Evolutionary conservation across 1,140 invertebrate species (phyloP), one percentile per base, ranked within the genome.

Genomic region (Argopecten irradians): DNA sequence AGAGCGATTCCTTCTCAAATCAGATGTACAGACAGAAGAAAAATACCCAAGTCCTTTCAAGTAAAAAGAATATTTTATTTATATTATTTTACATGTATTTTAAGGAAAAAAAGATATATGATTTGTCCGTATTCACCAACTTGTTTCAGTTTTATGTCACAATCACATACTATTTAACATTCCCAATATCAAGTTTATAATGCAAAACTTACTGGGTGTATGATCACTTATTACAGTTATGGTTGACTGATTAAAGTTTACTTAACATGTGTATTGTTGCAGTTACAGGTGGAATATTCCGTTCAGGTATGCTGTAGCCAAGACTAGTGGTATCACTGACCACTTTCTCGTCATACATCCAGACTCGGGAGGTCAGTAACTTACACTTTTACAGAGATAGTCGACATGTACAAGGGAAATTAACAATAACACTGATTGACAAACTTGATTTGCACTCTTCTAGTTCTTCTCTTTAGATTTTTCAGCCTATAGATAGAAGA

Each of bases 251-350:
- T n/a, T n/a, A n/a, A n/a, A 39, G 36, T 39, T 39, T 8, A 39
- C 36, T 39, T 39, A 39, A 39, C 36, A 39, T 28, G 22, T 41
- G 16, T 88, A 33, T 82, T 82, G 22, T 71, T 85, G 92, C 89
- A 93, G 94, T n/a, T 95, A 95, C 93, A 97, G 96, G 91, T 98
- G 97, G 97, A 97, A 97, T 92, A 96, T 98, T 91, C 97, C 97
- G 1, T 95, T 98, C 43, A 97, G 96, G 83, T 98, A 97, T 93
- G 84, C 46, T 16, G 55, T 89, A 34, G 34, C 90, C 32, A 34
- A 83, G 19, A 89, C 83, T 83, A 86, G 91, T 85, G 55, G 82
- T 5, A 41, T 71, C 55, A 28, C 55, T 5, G 11, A 71, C n/a
- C 55, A 71, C 5, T n/a, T 71, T 11, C 8, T 71, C 33, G 34